Evolutionary conservation across 2,888 invertebrate species (phyloP), one percentile per base, ranked within the genome.

Genomic region (Dioctria linearis): DNA sequence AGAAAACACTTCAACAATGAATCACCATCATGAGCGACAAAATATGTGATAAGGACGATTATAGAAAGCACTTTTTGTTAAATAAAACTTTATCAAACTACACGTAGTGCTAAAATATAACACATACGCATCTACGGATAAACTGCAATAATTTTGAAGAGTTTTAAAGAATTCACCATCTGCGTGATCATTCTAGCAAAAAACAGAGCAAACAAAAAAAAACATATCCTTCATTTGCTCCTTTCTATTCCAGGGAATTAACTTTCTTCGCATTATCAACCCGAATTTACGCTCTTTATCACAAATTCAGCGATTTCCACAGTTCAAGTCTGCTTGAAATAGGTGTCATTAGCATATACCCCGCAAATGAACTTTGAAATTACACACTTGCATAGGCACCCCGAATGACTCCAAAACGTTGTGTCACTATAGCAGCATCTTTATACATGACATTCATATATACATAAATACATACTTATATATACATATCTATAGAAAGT

Each of bases 351-450:
- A 79, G 67, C 79, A 69, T 79, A 57, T 69, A 67, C 79, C 66
- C 79, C 79, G 79, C 79, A 79, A 79, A 79, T 79, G 79, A 79
- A 79, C 79, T 79, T 71, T 79, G 59, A 79, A 79, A 79, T 79
- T 79, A 79, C 79, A 79, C 79, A 79, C 79, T 79, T 79, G 79
- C 79, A 79, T 79, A 79, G 79, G 79, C 79, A 79, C 54, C 25
- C 67, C 79, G 79, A 79, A 79, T 71, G 46, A 66, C 59, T 66
- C 61, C 13, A 79, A 79, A 67, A 40, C 79, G 39, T 51, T 54
- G 57, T n/a, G 54, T 79, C 51, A 42, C 63, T 59, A 40, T 13
- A 46, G 46, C 5, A 8, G 46, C 43, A 25, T 25, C 25, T 25
- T 25, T 25, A 25, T 25, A 25, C 25, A 25, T 25, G 25, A 25